phyloP scores from a whole-genome alignment of 2,888 invertebrate species.

The Dryococelus australis region DNA sequence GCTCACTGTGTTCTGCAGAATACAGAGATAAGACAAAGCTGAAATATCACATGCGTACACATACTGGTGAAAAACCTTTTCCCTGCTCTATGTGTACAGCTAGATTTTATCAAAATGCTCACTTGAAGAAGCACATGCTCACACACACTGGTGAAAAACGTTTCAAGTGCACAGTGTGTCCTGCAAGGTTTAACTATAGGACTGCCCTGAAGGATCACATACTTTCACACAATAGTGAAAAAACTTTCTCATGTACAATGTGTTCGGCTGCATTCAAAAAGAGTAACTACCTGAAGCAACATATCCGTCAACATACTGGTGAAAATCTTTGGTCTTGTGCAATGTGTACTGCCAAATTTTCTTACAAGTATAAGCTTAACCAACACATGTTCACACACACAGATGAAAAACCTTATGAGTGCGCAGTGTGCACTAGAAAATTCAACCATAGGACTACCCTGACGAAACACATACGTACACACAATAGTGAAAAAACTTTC shows the following conservation, averaged over 20 bases:
- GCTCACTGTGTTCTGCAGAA: no score
- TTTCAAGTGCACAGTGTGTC: slow-evolving; percentile 26
- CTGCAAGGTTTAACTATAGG: neutral
- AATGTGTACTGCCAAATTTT: slow-evolving; percentile 33
- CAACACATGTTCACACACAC: slow-evolving; percentile 28
- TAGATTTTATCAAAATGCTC: no score
- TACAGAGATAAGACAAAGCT: no score
- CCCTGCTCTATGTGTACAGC: no score
- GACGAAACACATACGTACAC: slow-evolving; percentile 3
- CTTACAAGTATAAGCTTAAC: slow-evolving; percentile 4
- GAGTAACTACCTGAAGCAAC: slow-evolving; percentile 11
- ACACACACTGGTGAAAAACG: neutral
- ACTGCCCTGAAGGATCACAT: slow-evolving; percentile 31
- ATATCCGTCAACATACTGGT: slow-evolving; percentile 32
- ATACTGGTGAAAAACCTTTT: no score
- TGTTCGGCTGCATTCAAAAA: slow-evolving; percentile 31
- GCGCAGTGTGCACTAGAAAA: slow-evolving; percentile 29
- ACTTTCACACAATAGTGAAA: slow-evolving; percentile 31
- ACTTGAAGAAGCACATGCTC: neutral
- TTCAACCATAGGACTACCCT: slow-evolving; percentile 29
- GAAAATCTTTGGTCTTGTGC: slow-evolving; percentile 32
- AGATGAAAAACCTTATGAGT: slow-evolving; percentile 29
- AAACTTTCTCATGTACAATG: slow-evolving; percentile 23
- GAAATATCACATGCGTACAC: no score
- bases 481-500: slow-evolving; percentile 33